Evolutionary conservation across 2,113 vertebrate species (phyloP).

Genomic region (Tachysurus vachellii): DNA sequence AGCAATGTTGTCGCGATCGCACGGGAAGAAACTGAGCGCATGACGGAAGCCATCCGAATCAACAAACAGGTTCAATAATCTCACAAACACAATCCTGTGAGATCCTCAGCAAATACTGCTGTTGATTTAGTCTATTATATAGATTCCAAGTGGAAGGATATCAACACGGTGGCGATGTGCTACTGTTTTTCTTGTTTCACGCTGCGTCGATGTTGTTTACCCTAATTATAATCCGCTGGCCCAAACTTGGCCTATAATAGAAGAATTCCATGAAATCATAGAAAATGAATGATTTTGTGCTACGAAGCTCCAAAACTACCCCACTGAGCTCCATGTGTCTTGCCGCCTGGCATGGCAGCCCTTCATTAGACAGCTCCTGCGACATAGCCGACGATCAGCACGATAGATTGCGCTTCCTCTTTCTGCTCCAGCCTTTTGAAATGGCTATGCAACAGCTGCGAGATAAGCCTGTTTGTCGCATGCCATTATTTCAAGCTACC

Average conservation of each 20-base stretch:
- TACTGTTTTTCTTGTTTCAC: conserved; percentile 18
- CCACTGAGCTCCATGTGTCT: conserved; percentile 37
- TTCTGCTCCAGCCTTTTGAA: conserved; percentile 38
- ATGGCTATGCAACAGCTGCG: conserved; percentile 20
- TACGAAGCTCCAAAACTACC: conserved; percentile 5
- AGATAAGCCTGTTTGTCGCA: conserved; percentile 56
- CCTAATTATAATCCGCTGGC: not conserved
- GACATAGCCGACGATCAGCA: conserved; percentile 46
- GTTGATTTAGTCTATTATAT: conserved; percentile 19
- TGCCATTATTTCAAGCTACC: conserved; percentile 68
- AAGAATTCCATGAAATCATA: conserved; percentile 4
- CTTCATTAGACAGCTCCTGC: conserved; percentile 51
- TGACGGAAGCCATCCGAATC: conserved; percentile 7
- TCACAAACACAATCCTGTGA: conserved; percentile 24
- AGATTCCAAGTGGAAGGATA: conserved; percentile 12
- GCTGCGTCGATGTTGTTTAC: conserved; percentile 25
- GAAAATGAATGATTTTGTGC: conserved; percentile 10
- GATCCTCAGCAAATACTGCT: conserved; percentile 1
- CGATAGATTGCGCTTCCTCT: conserved; percentile 41
- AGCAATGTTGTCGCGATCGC: conserved; percentile 8
- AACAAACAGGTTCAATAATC: conserved; percentile 33
- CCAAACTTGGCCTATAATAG: conserved; percentile 15
- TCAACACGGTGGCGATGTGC: not conserved
- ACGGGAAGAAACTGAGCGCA: conserved; percentile 16
- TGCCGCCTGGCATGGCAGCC: conserved; percentile 28